Conservation (phyloP, 2,113 vertebrate species). For the Seriola aureovittata region DNA sequence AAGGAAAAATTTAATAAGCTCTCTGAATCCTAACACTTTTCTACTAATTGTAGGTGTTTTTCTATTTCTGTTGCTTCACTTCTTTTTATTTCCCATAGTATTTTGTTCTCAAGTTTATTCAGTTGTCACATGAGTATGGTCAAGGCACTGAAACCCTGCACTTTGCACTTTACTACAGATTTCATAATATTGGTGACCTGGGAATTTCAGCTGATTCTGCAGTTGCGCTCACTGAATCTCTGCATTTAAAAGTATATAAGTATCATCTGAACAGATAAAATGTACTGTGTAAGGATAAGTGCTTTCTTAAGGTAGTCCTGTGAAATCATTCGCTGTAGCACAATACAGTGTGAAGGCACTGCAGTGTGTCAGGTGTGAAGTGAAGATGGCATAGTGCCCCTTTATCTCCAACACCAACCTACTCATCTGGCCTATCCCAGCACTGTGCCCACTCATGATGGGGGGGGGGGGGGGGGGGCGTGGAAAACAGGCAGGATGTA, state of each 20-base stretch:
- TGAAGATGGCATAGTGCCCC: slow-evolving; percentile 24
- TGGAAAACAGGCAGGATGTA: slow-evolving; percentile 24
- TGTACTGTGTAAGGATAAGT: background rate
- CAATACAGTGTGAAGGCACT: slow-evolving; percentile 20
- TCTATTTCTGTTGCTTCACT: background rate
- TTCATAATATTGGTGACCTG: background rate
- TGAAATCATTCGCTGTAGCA: background rate
- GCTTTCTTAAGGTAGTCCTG: background rate
- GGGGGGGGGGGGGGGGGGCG: slow-evolving; percentile 39
- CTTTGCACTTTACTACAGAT: background rate
- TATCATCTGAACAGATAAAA: background rate
- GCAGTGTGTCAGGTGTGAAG: slow-evolving; percentile 46
- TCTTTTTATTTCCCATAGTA: background rate
- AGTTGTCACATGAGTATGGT: background rate
- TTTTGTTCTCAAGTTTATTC: background rate
- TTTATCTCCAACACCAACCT: slow-evolving; percentile 38
- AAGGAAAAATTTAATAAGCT: background rate
- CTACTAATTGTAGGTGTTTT: background rate
- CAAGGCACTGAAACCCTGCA: background rate
- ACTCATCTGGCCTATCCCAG: slow-evolving; percentile 47
- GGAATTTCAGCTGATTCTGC: background rate
- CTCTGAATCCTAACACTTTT: background rate
- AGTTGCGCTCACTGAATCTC: background rate
- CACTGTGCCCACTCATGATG: slow-evolving; percentile 33
- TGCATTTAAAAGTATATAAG: background rate